Conservation (phyloP, 2,888 invertebrate genomes). For the Athalia rosae region DNA sequence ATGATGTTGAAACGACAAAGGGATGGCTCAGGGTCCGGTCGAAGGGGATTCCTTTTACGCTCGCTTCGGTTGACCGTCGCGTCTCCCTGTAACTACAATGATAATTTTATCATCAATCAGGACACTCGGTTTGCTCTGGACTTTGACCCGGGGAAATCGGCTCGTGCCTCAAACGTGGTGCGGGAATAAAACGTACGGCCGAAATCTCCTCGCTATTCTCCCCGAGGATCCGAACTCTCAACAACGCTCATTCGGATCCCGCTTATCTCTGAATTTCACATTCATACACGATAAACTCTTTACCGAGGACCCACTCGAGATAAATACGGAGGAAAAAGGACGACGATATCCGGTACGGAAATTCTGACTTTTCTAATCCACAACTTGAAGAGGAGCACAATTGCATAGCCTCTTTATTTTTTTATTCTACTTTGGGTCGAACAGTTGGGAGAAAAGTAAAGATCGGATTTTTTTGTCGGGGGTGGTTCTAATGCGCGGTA, state of each 20-base stretch:
- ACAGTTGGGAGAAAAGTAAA: too few relatives aligned
- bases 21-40: slow-evolving; percentile 20
- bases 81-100: slow-evolving; percentile 29
- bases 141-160: not conserved
- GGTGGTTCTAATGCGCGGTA: too few relatives aligned
- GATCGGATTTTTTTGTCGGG: too few relatives aligned
- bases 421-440: too few relatives aligned
- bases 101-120: slow-evolving; percentile 41
- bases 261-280: not conserved
- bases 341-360: not conserved
- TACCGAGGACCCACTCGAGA: not conserved
- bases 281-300: slow-evolving; percentile 10
- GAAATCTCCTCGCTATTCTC: slow-evolving; percentile 12
- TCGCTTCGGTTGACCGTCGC: not conserved
- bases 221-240: not conserved
- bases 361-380: not conserved
- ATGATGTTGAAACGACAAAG: slow-evolving; percentile 19
- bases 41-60: not conserved
- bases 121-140: not conserved
- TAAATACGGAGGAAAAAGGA: not conserved
- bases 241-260: not conserved
- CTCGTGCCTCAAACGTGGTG: not conserved
- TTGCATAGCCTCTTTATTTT: too few relatives aligned
- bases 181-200: too few relatives aligned
- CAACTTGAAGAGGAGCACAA: too few relatives aligned